Conservation (phyloP, 2,888 invertebrate genomes). For the Vesta saturnalis region DNA sequence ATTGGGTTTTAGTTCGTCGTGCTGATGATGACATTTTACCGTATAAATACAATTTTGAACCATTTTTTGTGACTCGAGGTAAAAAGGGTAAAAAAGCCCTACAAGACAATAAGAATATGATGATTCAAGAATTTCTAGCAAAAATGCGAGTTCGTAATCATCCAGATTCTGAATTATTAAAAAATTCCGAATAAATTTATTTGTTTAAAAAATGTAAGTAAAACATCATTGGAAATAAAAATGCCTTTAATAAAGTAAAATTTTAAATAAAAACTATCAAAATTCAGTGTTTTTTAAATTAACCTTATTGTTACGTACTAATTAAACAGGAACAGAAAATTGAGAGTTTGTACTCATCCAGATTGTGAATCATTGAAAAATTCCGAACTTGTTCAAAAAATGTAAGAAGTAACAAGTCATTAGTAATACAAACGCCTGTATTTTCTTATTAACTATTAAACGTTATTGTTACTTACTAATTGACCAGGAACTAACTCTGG, state of each 20-base stretch:
- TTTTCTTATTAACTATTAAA: too few relatives aligned
- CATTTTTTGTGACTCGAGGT: conserved; percentile 57
- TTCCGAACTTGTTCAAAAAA: too few relatives aligned
- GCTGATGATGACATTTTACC: conserved; percentile 54
- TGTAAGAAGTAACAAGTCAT: too few relatives aligned
- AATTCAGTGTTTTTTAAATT: too few relatives aligned
- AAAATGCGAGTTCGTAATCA: conserved; percentile 63
- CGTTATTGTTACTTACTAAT: too few relatives aligned
- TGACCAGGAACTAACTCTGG: too few relatives aligned
- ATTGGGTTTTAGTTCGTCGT: conserved; percentile 65
- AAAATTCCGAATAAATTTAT: conserved; percentile 39
- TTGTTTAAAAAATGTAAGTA: neutral
- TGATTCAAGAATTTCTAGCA: conserved; percentile 58
- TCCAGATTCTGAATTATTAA: conserved; percentile 61
- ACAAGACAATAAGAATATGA: conserved; percentile 15
- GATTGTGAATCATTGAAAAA: too few relatives aligned
- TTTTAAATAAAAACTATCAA: too few relatives aligned
- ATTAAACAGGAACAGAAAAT: too few relatives aligned
- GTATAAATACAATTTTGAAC: conserved; percentile 41
- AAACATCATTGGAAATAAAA: conserved; percentile 47
- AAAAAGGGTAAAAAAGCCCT: conserved; percentile 38
- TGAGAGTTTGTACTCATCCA: too few relatives aligned
- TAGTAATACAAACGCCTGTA: too few relatives aligned
- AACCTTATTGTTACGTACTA: too few relatives aligned
- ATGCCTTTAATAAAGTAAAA: conserved; percentile 33